Evolutionary conservation across 1,140 invertebrate species (phyloP).

Genomic region (Tetramorium alpestre): DNA sequence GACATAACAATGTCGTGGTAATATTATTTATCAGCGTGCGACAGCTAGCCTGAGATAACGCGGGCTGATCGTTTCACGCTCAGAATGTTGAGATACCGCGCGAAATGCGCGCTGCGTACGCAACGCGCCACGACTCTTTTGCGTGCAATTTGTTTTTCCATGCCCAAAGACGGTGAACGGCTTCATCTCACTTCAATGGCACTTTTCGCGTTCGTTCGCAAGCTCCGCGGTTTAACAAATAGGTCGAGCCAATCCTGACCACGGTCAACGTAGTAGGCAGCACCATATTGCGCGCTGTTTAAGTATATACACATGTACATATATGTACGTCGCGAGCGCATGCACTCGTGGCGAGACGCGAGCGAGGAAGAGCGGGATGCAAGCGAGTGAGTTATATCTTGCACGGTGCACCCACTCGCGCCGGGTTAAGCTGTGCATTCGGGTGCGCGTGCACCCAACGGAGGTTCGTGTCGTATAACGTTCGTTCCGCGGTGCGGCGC

Average conservation of each 20-base stretch:
- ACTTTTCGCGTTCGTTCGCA: slow-evolving; percentile 28
- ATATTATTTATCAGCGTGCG: slow-evolving; percentile 19
- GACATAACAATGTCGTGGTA: neutral
- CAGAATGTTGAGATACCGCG: neutral
- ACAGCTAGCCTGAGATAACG: neutral
- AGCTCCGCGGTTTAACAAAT: slow-evolving; percentile 66
- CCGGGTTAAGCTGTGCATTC: slow-evolving; percentile 56
- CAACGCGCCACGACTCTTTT: neutral
- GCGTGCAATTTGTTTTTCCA: neutral
- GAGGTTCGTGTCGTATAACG: neutral
- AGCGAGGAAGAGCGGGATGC: slow-evolving; percentile 8
- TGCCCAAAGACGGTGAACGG: neutral
- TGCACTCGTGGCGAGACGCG: neutral
- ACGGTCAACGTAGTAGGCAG: slow-evolving; percentile 68
- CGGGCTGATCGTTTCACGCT: neutral
- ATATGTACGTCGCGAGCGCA: slow-evolving; percentile 20
- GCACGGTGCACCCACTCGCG: slow-evolving; percentile 56
- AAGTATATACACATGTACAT: slow-evolving; percentile 25
- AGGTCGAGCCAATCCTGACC: slow-evolving; percentile 73
- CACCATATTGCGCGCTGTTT: slow-evolving; percentile 53
- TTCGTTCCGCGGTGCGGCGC: neutral
- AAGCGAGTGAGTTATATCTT: slow-evolving; percentile 26
- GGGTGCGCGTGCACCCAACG: slow-evolving; percentile 59
- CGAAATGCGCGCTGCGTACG: neutral
- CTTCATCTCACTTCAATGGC: neutral